These are phyloP conservation scores for Coenonympha arcania DNA, from an alignment of 2,888 invertebrate species.

Conservation along the genomic window DNA sequence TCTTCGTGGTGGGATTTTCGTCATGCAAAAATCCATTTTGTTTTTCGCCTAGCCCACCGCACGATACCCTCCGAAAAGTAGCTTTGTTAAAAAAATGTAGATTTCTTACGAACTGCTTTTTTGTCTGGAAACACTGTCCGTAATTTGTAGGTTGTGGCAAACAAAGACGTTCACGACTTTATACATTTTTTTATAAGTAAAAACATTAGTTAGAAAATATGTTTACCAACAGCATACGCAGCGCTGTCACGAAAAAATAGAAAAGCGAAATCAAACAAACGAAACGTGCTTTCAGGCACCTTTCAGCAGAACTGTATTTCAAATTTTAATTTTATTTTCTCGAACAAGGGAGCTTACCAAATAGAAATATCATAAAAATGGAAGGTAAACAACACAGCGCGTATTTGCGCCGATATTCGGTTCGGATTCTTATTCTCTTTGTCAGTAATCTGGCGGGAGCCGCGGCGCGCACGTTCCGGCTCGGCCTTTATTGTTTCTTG, in stretches of 20 bases:
- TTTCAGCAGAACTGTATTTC: conserved; percentile 35
- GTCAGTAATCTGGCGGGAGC: conserved; percentile 57
- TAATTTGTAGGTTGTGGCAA: too few relatives aligned
- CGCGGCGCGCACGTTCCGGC: conserved; percentile 57
- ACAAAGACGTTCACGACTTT: too few relatives aligned
- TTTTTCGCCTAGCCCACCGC: too few relatives aligned
- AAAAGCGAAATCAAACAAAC: conserved; percentile 24
- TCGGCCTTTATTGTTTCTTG: conserved; percentile 61
- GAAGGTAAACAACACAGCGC: conserved; percentile 57
- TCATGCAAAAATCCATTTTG: too few relatives aligned
- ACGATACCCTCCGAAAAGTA: too few relatives aligned
- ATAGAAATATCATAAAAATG: conserved; percentile 61
- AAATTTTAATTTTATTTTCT: conserved; percentile 53
- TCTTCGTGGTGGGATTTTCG: too few relatives aligned
- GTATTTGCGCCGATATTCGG: conserved; percentile 65
- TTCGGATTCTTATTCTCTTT: conserved; percentile 62
- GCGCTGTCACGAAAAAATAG: conserved; percentile 1
- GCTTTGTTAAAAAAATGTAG: too few relatives aligned
- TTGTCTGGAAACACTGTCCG: too few relatives aligned
- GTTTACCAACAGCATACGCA: neutral
- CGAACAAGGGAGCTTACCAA: conserved; percentile 40
- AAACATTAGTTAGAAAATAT: neutral
- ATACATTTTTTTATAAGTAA: neutral
- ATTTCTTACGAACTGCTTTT: too few relatives aligned
- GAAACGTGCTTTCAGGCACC: conserved; percentile 45